phyloP scores from a whole-genome alignment of 2,797 vertebrate species.

The Microcaecilia unicolor region DNA sequence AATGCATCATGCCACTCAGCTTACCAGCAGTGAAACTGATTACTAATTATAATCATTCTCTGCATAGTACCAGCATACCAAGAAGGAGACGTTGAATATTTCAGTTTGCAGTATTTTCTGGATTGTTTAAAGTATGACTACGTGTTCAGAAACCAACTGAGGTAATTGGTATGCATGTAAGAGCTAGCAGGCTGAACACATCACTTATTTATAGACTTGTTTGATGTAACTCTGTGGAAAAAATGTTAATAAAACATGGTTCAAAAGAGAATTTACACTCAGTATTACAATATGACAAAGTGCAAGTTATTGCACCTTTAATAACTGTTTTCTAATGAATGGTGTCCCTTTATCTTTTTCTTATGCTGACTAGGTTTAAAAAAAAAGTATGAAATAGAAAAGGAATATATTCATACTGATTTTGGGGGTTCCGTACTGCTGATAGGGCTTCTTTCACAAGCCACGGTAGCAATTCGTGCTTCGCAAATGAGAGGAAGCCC shows the following conservation, averaged over 20 bases:
- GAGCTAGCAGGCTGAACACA: slow-evolving; percentile 55
- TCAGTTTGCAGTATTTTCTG: slow-evolving; percentile 65
- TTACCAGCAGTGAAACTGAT: slow-evolving; percentile 62
- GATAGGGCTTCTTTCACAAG: no score
- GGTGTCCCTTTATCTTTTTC: slow-evolving; percentile 32
- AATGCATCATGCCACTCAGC: slow-evolving; percentile 59
- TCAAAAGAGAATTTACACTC: slow-evolving; percentile 64
- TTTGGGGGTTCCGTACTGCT: no score
- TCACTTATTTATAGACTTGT: slow-evolving; percentile 72
- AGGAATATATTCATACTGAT: slow-evolving; percentile 20
- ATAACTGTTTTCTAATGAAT: slow-evolving; percentile 52
- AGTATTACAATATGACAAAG: slow-evolving; percentile 54
- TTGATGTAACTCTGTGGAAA: slow-evolving; percentile 58
- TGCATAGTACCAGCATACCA: slow-evolving; percentile 51
- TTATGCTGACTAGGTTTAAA: no score
- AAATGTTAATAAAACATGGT: slow-evolving; percentile 63
- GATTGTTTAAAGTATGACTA: slow-evolving; percentile 69
- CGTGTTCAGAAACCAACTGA: slow-evolving; percentile 65
- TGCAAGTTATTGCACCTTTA: slow-evolving; percentile 60
- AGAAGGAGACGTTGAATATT: slow-evolving; percentile 70
- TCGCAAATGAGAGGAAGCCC: no score
- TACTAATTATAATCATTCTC: slow-evolving; percentile 68
- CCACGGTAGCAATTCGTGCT: no score
- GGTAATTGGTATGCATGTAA: slow-evolving; percentile 71
- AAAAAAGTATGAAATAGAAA: slow-evolving; percentile 4